phyloP scores from a whole-genome alignment of 2,888 invertebrate genomes.

The Cataglyphis albicans region DNA sequence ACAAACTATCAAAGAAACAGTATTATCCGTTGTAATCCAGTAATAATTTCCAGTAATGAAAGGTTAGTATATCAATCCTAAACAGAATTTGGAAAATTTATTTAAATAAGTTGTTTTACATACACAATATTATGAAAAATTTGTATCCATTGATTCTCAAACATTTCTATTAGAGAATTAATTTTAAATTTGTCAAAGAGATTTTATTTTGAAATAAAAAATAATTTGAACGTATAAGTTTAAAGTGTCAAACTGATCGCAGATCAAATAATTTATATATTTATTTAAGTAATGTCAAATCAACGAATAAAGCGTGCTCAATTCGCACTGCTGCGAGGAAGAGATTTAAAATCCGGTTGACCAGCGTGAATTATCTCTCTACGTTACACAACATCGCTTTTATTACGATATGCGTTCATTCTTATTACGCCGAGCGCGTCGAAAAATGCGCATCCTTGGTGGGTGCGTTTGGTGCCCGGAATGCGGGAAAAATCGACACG shows the following conservation, averaged over 20 bases:
- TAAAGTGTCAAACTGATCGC: neutral
- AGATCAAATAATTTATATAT: conserved; percentile 22
- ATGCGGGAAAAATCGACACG: conserved; percentile 70
- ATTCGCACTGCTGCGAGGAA: neutral
- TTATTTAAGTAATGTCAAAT: neutral
- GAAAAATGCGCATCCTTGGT: conserved; percentile 2
- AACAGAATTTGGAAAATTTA: neutral
- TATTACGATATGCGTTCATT: conserved; percentile 35
- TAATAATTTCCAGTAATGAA: neutral
- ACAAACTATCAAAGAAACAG: neutral
- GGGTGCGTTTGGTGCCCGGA: conserved; percentile 36
- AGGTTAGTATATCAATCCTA: neutral
- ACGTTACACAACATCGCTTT: neutral
- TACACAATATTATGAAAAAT: neutral
- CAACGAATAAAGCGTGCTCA: neutral
- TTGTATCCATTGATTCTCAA: neutral
- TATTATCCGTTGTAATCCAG: neutral
- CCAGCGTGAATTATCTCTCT: conserved; percentile 22
- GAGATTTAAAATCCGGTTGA: conserved; percentile 21
- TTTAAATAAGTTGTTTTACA: neutral
- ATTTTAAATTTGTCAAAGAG: neutral
- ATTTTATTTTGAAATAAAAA: neutral
- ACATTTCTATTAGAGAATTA: neutral
- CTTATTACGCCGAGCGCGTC: conserved; percentile 22
- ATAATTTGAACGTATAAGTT: neutral